Evolutionary conservation across 1,140 invertebrate species (phyloP), one percentile per base, ranked within the genome.

Genomic region (Eciton burchellii): DNA sequence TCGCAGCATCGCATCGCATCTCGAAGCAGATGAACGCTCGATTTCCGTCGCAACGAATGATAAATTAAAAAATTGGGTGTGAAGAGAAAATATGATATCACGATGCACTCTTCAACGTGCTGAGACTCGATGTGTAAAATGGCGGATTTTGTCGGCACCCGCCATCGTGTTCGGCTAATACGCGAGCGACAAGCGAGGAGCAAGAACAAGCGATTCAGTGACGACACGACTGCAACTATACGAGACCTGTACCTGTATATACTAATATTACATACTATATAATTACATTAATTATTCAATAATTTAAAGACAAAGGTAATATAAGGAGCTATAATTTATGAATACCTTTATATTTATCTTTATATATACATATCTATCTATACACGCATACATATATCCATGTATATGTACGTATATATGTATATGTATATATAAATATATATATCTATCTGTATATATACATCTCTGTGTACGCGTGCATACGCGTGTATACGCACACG

Each of bases 191-290:
- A 62, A 70, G 73, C 72, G 77, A 62, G 60, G 85, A 81, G 59
- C 49, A 81, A 84, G 60, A 81, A 88, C 84, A 74, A 81, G 85
- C 81, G 91, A 92, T 86, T 35, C 88, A 94, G 92, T 93, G 93
- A 93, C 93, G 93, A 94, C 93, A 93, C 91, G 93, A 94, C 93
- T 94, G 93, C 93, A 94, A 94, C 93, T 94, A 93, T 94, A 93
- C 93, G 93, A 94, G 93, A 94, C 93, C 93, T 94, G 93, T 94
- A 94, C 93, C 93, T 94, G 93, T 94, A 94, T 87, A 94, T 94
- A 94, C 87, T 93, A 94, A 92, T 89, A 91, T 35, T 92, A n/a
- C n/a, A n/a, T 92, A 93, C 88, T 90, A 89, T n/a, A n/a, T n/a
- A n/a, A n/a, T n/a, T n/a, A n/a, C n/a, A n/a, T 92, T 93, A 93